phyloP scores from a whole-genome alignment of 2,797 vertebrate genomes.

The Myotis findleyi region DNA sequence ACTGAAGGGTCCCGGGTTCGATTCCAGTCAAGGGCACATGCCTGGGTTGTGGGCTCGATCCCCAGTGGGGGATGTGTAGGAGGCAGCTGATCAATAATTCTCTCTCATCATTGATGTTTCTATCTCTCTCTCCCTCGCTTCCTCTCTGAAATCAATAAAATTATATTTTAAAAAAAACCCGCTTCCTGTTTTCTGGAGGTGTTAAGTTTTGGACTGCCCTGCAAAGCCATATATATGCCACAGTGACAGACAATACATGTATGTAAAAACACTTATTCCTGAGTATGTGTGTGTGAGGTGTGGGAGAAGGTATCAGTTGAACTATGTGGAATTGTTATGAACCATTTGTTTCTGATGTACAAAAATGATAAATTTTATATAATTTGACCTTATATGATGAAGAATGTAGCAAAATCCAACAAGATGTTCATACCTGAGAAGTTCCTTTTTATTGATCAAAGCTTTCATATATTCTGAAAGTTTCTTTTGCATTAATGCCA shows the following conservation, averaged over 20 bases:
- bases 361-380: neutral
- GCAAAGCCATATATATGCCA: neutral
- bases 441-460: conserved; percentile 98
- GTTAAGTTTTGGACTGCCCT: neutral
- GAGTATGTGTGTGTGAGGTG: neutral
- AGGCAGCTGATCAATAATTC: too few relatives aligned
- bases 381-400: neutral
- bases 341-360: neutral
- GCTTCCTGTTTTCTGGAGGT: neutral
- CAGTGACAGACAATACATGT: neutral
- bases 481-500: conserved; percentile 99
- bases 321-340: neutral
- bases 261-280: neutral
- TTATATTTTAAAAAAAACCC: neutral
- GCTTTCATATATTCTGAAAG: conserved; percentile 99
- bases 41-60: too few relatives aligned
- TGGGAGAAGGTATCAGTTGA: neutral
- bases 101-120: too few relatives aligned
- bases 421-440: conserved; percentile 92
- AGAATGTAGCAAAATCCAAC: conserved; percentile 21
- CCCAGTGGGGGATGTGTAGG: too few relatives aligned
- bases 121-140: too few relatives aligned
- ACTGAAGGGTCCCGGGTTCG: too few relatives aligned
- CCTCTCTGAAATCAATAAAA: too few relatives aligned
- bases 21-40: too few relatives aligned